Conservation (phyloP, 2,888 invertebrate species). For the Yponomeuta plumbellus region DNA sequence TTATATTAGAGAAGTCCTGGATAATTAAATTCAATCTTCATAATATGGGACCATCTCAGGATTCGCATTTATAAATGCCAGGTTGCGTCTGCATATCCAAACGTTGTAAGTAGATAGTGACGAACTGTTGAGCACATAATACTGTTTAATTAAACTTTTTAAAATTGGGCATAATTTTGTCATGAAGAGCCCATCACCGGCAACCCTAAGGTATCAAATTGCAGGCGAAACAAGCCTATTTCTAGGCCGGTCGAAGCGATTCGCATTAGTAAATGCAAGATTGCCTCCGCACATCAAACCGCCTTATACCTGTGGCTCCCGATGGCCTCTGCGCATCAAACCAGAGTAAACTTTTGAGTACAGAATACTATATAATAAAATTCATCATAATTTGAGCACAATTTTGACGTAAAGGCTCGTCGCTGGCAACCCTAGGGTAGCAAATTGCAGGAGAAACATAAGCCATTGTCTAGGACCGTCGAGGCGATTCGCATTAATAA, state of each 20-base stretch:
- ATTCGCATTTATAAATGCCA: too few relatives aligned
- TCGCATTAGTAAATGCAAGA: conserved; percentile 54
- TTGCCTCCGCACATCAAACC: conserved; percentile 35
- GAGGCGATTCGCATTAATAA: conserved; percentile 54
- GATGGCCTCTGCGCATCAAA: too few relatives aligned
- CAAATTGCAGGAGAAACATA: conserved; percentile 46
- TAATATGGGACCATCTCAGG: too few relatives aligned
- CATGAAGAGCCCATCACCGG: conserved; percentile 25
- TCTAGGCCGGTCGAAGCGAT: conserved; percentile 46
- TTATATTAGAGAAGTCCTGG: too few relatives aligned
- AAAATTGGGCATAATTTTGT: background rate
- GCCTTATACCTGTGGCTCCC: conserved; percentile 23
- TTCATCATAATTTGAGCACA: too few relatives aligned
- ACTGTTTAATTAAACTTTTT: background rate
- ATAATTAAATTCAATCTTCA: too few relatives aligned
- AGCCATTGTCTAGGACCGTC: conserved; percentile 48
- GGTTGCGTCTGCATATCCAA: too few relatives aligned
- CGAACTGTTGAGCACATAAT: too few relatives aligned
- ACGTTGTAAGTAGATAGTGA: too few relatives aligned
- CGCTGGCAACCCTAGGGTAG: conserved; percentile 26
- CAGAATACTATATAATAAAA: too few relatives aligned
- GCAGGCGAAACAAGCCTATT: conserved; percentile 50
- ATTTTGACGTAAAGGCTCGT: too few relatives aligned
- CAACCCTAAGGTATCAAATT: conserved; percentile 40
- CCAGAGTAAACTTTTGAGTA: too few relatives aligned